These are phyloP conservation scores for Chrysemys picta DNA, from an alignment of 2,113 vertebrate species.

Conservation along the genomic window DNA sequence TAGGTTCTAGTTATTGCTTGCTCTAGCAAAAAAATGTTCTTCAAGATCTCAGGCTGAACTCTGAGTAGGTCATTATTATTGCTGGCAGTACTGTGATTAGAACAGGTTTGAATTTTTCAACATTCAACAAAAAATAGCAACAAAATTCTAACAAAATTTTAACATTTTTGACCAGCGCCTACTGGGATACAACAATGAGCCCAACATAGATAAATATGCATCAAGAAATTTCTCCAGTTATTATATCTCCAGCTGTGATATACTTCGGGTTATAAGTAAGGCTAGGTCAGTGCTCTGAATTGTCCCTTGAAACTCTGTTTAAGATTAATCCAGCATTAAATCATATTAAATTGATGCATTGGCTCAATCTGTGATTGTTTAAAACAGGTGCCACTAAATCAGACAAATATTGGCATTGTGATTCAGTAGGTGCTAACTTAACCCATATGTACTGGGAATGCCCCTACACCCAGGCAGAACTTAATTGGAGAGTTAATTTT, in stretches of 20 bases:
- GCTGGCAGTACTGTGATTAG: not conserved
- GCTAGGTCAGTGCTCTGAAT: not conserved
- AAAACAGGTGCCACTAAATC: not conserved
- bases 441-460: not conserved
- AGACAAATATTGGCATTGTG: not conserved
- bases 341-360: not conserved
- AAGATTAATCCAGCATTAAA: not conserved
- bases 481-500: not conserved
- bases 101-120: not conserved
- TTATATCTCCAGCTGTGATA: not conserved
- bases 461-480: not conserved
- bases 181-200: not conserved
- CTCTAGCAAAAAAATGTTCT: not conserved
- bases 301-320: not conserved
- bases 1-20: not conserved
- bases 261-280: accelerated
- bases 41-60: not conserved
- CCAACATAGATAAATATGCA: not conserved
- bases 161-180: not conserved
- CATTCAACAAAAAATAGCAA: not conserved
- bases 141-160: not conserved
- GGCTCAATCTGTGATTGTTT: not conserved
- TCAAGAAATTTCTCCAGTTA: not conserved
- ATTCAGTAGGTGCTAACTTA: not conserved
- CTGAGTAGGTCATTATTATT: not conserved